A percentile compares a stretch with the other conserved stretches of the same genome.
These are phyloP conservation scores for Euplagia quadripunctaria DNA, from an alignment of 2,888 invertebrate species.

Conservation along the genomic window DNA sequence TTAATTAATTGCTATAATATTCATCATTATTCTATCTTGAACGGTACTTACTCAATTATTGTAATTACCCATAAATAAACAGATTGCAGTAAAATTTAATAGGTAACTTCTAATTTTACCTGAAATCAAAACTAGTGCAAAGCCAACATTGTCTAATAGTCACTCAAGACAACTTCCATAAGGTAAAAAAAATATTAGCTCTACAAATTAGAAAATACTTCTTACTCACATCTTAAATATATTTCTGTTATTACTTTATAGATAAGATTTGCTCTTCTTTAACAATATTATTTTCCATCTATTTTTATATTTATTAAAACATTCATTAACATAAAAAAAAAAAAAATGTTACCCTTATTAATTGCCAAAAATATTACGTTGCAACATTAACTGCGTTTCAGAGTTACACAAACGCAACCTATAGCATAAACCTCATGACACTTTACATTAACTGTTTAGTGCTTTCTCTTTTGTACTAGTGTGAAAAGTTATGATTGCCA, in stretches of 20 bases:
- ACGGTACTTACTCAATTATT: too few relatives aligned
- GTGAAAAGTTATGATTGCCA: not conserved
- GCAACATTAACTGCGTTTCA: conserved; percentile 39
- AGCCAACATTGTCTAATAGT: too few relatives aligned
- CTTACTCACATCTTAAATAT: not conserved
- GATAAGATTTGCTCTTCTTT: not conserved
- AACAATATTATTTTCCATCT: not conserved
- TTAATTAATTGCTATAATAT: too few relatives aligned
- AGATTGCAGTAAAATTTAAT: too few relatives aligned
- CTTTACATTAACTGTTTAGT: conserved; percentile 6
- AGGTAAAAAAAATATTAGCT: not conserved
- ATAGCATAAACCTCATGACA: conserved; percentile 23
- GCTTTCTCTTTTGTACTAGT: conserved; percentile 18
- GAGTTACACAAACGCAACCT: not conserved
- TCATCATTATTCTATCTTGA: too few relatives aligned
- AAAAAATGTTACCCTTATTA: not conserved
- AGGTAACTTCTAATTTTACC: too few relatives aligned
- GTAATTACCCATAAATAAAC: too few relatives aligned
- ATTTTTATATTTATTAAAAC: not conserved
- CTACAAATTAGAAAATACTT: not conserved
- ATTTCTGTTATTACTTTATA: not conserved
- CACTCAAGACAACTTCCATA: not conserved
- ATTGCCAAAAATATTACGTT: not conserved
- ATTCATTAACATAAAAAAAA: not conserved
- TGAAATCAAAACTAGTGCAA: too few relatives aligned